Evolutionary conservation across 2,888 invertebrate species (phyloP), one percentile per base, ranked within the genome.

Genomic region (Operophtera brumata): DNA sequence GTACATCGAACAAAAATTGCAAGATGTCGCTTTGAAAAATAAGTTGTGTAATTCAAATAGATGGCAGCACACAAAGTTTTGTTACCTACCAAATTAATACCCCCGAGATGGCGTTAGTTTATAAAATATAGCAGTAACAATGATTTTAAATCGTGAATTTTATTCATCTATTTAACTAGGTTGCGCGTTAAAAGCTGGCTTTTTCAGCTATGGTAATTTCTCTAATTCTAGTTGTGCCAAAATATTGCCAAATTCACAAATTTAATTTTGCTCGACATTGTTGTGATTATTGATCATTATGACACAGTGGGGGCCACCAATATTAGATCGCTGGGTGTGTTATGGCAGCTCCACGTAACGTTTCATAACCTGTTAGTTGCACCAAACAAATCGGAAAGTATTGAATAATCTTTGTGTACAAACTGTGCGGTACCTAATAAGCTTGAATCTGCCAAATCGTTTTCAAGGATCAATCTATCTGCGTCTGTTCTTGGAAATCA

Each of bases 321-420:
- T 20, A 20, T 20, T 20, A 20, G 20, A 20, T 20, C 20, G 20
- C 4, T 20, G 20, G 20, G 20, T 20, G 4, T 20, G 20, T 20
- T 20, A 20, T 20, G 20, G 4, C 20, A 13, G 37, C 14, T 13
- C 10, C 37, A 37, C 14, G 37, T 37, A 37, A 37, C 8, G 25
- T 50, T 50, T 55, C 30, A 11, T 37, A 55, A 55, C 39, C 6
- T 8, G 9, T 20, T 34, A 14, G 26, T 37, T 32, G 8, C 42
- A 20, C 30, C 37, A 50, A 8, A 42, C 35, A 35, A 30, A 40
- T 5, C n/a, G 7, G 30, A n/a, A 5, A 32, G n/a, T 39, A 43
- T 50, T 50, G 14, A 12, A 46, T 52, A 52, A 52, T 47, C 12
- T 52, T 52, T 52, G 52, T 52, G 41, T 51, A 25, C 47, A 51